phyloP scores from a whole-genome alignment of 2,888 invertebrate species.

The Morinoia aosen region DNA sequence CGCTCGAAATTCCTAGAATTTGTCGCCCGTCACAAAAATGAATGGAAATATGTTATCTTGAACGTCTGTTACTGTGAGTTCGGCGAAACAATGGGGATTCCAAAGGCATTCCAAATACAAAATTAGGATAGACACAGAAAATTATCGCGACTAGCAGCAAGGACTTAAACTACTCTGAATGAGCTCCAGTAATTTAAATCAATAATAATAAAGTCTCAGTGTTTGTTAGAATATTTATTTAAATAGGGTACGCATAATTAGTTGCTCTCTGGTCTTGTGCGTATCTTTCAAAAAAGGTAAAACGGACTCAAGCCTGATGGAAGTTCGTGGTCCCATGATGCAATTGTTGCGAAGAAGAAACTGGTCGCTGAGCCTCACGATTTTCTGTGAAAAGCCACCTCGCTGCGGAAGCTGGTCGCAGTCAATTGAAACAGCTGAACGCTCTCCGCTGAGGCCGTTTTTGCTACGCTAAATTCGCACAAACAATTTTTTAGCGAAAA shows the following conservation, averaged over 20 bases:
- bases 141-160: background rate
- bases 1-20: slow-evolving; percentile 6
- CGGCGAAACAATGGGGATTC: background rate
- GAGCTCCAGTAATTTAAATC: background rate
- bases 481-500: background rate
- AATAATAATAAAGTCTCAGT: too few relatives aligned
- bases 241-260: background rate
- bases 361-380: background rate
- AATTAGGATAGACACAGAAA: background rate
- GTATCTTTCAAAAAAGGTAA: background rate
- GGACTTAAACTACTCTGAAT: background rate
- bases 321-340: background rate
- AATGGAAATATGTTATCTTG: background rate
- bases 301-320: background rate
- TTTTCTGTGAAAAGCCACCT: background rate
- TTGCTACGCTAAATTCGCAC: background rate
- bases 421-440: background rate
- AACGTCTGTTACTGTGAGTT: background rate
- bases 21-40: background rate
- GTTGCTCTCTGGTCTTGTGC: too few relatives aligned
- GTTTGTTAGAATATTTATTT: background rate
- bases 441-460: background rate
- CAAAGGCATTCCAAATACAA: background rate
- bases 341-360: background rate
- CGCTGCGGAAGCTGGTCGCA: background rate